A percentile compares a stretch with the other conserved stretches of the same genome.
These are phyloP conservation scores for Chironomus tentans DNA, from an alignment of 2,888 invertebrate species.

Conservation along the genomic window DNA sequence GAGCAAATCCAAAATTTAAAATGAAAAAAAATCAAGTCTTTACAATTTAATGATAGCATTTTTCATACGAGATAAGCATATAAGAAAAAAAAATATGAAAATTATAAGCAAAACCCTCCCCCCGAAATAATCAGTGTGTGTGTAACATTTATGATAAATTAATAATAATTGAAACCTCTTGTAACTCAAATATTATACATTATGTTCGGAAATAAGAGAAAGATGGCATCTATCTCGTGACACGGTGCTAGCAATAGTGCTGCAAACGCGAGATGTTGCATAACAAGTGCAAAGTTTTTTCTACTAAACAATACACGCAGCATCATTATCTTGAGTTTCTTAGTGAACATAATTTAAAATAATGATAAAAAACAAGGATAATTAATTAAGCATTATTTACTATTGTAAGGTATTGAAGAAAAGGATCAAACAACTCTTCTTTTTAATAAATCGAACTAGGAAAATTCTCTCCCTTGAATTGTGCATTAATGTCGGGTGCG, in stretches of 20 bases:
- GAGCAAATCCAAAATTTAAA: background rate
- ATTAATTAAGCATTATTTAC: conserved; percentile 24
- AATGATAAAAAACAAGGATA: background rate
- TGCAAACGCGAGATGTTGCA: background rate
- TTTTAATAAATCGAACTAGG: background rate
- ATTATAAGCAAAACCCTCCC: background rate
- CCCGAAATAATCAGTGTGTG: background rate
- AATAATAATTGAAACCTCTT: no score
- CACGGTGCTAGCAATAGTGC: background rate
- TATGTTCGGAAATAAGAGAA: no score
- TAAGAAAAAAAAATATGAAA: background rate
- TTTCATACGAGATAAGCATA: conserved; percentile 22
- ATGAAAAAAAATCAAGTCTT: background rate
- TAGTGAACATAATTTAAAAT: conserved; percentile 8
- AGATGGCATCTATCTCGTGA: background rate
- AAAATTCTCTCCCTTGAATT: background rate
- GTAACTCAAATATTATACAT: no score
- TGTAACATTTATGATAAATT: background rate
- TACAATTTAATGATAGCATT: conserved; percentile 22
- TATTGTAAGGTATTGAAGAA: conserved; percentile 5
- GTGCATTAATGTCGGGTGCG: background rate
- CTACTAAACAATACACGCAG: background rate
- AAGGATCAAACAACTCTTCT: background rate
- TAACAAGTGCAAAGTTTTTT: background rate
- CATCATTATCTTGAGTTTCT: conserved; percentile 11